Base-by-base conservation (phyloP, 2,888 invertebrate species). In the Cephus pulcher region DNA sequence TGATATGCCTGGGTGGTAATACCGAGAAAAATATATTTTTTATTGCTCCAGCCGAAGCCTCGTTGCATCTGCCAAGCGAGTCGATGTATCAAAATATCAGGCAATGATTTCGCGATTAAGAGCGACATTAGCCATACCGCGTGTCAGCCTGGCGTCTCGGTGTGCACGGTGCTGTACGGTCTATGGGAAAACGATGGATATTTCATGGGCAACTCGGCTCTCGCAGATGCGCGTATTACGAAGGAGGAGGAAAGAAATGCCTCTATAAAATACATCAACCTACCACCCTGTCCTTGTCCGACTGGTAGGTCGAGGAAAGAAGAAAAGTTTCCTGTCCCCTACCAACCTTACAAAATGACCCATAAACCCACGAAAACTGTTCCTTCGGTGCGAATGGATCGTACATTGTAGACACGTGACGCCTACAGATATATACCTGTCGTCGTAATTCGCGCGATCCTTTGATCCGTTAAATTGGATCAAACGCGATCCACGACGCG, bases 81-180 rank as follows among this genome's bases (percentile, higher is more conserved):
- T 56, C 23, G 23, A 56, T 56, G 56, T 9, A 23, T 56, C 56
- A 56, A 56, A 56, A 56, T 15, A 56, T 56, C 23, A 56, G 56
- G 56, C 56, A 56, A 81, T 82, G 83, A 82, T 83, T 87, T 81
- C 78, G 77, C 83, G 82, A 82, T 86, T 83, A 83, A 23, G 82
- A 82, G 81, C 79, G 79, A 78, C 80, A 78, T 80, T 79, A 78
- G 77, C 75, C 77, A 56, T 0, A 56, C 9, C 23, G 23, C 23
- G 56, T 56, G 56, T 23, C 56, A 56, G 56, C 9, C 23, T 56
- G 23, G 1, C 23, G 15, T 56, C 56, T 56, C 23, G 56, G 9
- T 23, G 9, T 56, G 23, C 56, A 56, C 23, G 0, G 56, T 56
- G 56, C 56, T 56, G 9, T 56, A 56, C 3, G 56, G 23, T 56